These are phyloP conservation scores for Protonemura montana DNA, from an alignment of 2,888 invertebrate genomes.

Conservation along the genomic window DNA sequence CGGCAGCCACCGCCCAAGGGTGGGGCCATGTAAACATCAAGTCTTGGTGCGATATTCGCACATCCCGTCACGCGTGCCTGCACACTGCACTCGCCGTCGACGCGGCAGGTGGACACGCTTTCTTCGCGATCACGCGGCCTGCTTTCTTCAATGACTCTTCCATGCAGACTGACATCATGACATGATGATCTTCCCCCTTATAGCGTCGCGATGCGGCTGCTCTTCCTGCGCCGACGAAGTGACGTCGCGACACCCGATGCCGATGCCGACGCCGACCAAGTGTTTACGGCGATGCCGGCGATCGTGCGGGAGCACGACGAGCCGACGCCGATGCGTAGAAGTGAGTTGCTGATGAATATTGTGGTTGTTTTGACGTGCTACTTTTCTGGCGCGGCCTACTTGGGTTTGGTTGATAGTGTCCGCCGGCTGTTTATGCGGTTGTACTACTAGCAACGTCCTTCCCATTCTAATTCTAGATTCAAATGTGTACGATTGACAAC, in stretches of 20 bases:
- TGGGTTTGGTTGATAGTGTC: neutral
- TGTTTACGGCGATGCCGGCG: slow-evolving; percentile 79
- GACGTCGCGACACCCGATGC: neutral
- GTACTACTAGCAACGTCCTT: neutral
- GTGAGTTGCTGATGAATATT: slow-evolving; percentile 49
- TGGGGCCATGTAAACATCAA: neutral
- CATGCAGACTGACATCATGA: neutral
- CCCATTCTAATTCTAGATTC: neutral
- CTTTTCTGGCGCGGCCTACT: neutral
- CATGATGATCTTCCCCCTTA: neutral
- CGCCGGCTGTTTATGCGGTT: neutral
- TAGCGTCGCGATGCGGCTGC: slow-evolving; percentile 64
- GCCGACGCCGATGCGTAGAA: slow-evolving; percentile 54
- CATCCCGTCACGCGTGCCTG: neutral
- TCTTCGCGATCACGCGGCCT: neutral
- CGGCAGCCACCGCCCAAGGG: neutral
- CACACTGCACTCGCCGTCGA: neutral
- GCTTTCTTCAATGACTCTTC: neutral
- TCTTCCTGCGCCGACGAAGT: slow-evolving; percentile 55
- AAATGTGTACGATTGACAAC: no score
- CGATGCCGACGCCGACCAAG: slow-evolving; percentile 60
- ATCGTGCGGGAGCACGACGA: slow-evolving; percentile 75
- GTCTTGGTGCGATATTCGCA: neutral
- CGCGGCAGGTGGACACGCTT: neutral
- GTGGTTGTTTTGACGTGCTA: neutral